phyloP scores from a whole-genome alignment of 2,888 invertebrate genomes.

The Pandemis heparana region DNA sequence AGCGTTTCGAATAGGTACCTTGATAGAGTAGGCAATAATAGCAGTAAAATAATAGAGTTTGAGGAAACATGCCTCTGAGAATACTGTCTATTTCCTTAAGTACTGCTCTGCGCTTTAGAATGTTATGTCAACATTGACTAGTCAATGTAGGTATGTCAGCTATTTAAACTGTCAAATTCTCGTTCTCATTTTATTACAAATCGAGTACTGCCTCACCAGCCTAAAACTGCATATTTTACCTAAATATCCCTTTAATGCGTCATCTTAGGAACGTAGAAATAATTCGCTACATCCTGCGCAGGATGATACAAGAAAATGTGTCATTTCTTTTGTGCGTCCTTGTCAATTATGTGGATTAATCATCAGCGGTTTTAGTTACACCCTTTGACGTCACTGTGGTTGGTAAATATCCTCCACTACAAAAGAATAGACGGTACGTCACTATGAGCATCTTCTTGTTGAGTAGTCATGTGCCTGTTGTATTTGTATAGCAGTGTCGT shows the following conservation, averaged over 20 bases:
- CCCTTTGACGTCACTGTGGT: constrained; percentile 11
- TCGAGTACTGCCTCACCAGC: too few species aligned
- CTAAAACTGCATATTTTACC: too few species aligned
- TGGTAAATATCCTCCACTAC: background rate
- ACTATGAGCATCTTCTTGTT: background rate
- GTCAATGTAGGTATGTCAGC: too few species aligned
- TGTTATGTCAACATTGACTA: too few species aligned
- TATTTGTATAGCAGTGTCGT: background rate
- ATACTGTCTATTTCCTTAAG: too few species aligned
- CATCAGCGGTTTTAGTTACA: background rate
- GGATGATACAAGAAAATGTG: constrained; percentile 15
- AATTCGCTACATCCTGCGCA: constrained; percentile 6
- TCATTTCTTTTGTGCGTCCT: constrained; percentile 15
- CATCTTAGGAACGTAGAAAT: constrained; percentile 3
- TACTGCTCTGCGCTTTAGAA: too few species aligned
- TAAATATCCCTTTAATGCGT: background rate
- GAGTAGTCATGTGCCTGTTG: background rate
- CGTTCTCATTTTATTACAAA: too few species aligned
- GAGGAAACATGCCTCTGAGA: too few species aligned
- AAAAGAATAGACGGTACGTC: constrained; percentile 1
- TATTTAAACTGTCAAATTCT: too few species aligned
- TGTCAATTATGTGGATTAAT: constrained; percentile 1
- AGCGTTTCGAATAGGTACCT: too few species aligned
- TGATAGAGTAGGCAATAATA: too few species aligned
- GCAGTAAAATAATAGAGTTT: too few species aligned